Conservation (phyloP, 2,888 invertebrate genomes). For the Aphelenchoides bicaudatus region DNA sequence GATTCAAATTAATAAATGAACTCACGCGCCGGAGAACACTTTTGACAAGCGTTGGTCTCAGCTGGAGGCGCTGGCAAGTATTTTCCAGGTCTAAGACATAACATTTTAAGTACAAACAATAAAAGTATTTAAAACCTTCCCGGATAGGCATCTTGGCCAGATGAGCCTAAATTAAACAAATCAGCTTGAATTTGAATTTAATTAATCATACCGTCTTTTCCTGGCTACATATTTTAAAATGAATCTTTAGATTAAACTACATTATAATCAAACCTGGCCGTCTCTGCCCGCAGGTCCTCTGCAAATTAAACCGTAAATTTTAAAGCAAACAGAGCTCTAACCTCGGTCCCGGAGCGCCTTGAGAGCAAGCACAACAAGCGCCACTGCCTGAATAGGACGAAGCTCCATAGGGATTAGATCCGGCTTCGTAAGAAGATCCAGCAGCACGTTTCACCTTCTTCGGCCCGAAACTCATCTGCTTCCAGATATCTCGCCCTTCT, state of each 20-base stretch:
- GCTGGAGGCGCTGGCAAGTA: slow-evolving; percentile 37
- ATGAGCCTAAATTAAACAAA: no score
- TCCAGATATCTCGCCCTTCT: slow-evolving; percentile 58
- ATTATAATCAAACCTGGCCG: no score
- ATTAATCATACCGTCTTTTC: no score
- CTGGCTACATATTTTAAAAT: no score
- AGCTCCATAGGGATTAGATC: slow-evolving; percentile 32
- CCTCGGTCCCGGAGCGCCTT: slow-evolving; percentile 52
- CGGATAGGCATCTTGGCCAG: slow-evolving; percentile 38
- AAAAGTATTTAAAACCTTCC: slow-evolving; percentile 30
- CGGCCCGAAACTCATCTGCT: slow-evolving; percentile 45
- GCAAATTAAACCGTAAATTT: no score
- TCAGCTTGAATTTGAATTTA: no score
- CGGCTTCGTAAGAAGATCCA: neutral
- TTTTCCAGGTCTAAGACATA: slow-evolving; percentile 36
- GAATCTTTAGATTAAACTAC: no score
- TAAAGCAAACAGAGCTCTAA: no score
- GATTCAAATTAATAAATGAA: neutral
- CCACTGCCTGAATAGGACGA: slow-evolving; percentile 25
- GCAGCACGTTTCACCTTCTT: neutral
- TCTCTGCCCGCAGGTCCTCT: no score
- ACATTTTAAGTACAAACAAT: neutral
- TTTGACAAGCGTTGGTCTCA: slow-evolving; percentile 30
- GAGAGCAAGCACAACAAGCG: slow-evolving; percentile 56
- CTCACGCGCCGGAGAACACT: slow-evolving; percentile 36